A percentile compares a stretch with the other conserved stretches of the same genome.
Evolutionary conservation across 2,113 vertebrate genomes (phyloP).

Genomic region (Embiotoca jacksoni): DNA sequence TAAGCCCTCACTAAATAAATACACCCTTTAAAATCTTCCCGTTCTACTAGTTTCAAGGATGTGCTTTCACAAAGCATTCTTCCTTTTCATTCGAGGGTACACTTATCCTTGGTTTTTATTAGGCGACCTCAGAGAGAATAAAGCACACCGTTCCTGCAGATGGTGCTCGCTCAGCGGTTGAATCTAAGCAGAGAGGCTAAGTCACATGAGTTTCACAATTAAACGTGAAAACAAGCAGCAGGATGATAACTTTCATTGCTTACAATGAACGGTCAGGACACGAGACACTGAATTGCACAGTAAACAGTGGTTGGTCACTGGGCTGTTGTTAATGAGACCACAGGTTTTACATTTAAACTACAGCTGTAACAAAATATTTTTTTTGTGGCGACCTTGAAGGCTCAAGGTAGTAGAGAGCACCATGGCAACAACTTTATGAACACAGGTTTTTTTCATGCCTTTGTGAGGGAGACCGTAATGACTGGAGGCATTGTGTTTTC

Average conservation of each 20-base stretch:
- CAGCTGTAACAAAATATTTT: too few species aligned
- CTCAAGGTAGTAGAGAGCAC: too few species aligned
- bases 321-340: too few species aligned
- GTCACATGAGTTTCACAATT: slow-evolving; percentile 1
- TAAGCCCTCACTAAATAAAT: not conserved
- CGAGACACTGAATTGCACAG: not conserved
- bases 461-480: too few species aligned
- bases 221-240: not conserved
- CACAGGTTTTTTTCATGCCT: too few species aligned
- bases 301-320: too few species aligned
- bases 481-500: too few species aligned
- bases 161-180: not conserved
- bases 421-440: too few species aligned
- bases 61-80: not conserved
- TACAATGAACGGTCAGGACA: not conserved
- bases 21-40: slow-evolving; percentile 8
- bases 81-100: slow-evolving; percentile 13
- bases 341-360: too few species aligned
- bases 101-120: slow-evolving; percentile 32
- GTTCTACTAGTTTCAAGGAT: slow-evolving; percentile 36
- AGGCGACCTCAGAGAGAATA: slow-evolving; percentile 24
- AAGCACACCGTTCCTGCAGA: not conserved
- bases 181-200: slow-evolving; percentile 7
- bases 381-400: too few species aligned
- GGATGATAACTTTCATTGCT: not conserved